A percentile compares a stretch with the other conserved stretches of the same genome.
These are phyloP conservation scores for Trichogramma pretiosum DNA, from an alignment of 1,140 invertebrate genomes.

Conservation along the genomic window DNA sequence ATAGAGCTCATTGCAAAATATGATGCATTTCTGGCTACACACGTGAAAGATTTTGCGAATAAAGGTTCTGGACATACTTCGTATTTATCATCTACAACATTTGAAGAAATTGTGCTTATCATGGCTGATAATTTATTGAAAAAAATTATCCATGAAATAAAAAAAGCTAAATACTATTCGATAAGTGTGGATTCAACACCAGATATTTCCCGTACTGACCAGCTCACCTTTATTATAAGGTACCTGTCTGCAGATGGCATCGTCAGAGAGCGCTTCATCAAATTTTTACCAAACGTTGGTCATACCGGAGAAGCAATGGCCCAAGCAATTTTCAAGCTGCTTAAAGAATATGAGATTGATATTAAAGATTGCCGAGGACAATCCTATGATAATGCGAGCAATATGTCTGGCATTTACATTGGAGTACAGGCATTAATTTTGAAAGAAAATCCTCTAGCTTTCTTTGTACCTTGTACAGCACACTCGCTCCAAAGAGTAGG, in stretches of 20 bases:
- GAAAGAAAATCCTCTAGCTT: conserved; percentile 17
- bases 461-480: conserved; percentile 24
- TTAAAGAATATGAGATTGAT: conserved; percentile 23
- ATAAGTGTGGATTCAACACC: conserved; percentile 37
- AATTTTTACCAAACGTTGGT: conserved; percentile 8
- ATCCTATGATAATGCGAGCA: conserved; percentile 30
- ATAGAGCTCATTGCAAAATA: conserved; percentile 32
- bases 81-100: conserved; percentile 23
- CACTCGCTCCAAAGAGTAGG: conserved; percentile 27
- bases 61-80: conserved; percentile 12
- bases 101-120: conserved; percentile 24
- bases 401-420: conserved; percentile 30
- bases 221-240: conserved; percentile 21
- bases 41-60: conserved; percentile 31
- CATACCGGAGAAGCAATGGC: conserved; percentile 22
- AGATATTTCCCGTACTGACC: conserved; percentile 26
- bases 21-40: conserved; percentile 31
- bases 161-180: conserved; percentile 33
- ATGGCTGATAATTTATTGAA: conserved; percentile 24
- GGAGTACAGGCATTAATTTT: conserved; percentile 26
- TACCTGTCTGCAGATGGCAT: conserved; percentile 10
- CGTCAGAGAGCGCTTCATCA: conserved; percentile 9
- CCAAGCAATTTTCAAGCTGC: conserved; percentile 22
- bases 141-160: conserved; percentile 23
- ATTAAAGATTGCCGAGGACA: conserved; percentile 33